phyloP scores from a whole-genome alignment of 1,140 invertebrate species.

The Zaprionus ornatus region DNA sequence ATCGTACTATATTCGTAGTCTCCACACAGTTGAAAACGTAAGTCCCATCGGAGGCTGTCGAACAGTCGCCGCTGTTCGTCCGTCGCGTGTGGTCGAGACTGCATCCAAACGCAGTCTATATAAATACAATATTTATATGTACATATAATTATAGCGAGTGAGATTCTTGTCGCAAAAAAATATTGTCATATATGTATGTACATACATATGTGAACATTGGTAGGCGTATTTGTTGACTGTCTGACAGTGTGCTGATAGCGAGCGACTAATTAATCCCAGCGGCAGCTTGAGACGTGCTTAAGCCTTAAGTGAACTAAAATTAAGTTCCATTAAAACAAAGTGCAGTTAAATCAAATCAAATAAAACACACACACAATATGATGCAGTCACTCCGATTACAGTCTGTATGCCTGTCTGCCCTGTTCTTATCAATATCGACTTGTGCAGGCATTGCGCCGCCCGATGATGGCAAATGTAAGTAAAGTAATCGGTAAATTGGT shows the following conservation, averaged over 20 bases:
- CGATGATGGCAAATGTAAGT: conserved; percentile 82
- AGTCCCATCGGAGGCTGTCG: conserved; percentile 32
- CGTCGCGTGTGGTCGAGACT: conserved; percentile 57
- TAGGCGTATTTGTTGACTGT: conserved; percentile 28
- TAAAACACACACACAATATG: conserved; percentile 7
- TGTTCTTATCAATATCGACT: conserved; percentile 54
- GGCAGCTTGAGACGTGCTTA: not conserved
- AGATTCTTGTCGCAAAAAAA: conserved; percentile 13
- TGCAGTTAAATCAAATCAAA: conserved; percentile 9
- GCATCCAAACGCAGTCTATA: not conserved
- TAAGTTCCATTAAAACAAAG: conserved; percentile 20
- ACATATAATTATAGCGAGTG: not conserved
- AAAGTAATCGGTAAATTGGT: not conserved
- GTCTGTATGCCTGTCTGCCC: conserved; percentile 28
- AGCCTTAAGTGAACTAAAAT: conserved; percentile 15
- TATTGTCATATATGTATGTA: conserved; percentile 4
- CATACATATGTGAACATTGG: conserved; percentile 8
- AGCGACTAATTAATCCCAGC: conserved; percentile 24
- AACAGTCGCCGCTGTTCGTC: conserved; percentile 66
- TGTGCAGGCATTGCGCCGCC: conserved; percentile 45
- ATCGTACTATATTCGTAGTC: conserved; percentile 26
- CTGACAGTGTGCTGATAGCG: conserved; percentile 22
- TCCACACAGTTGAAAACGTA: conserved; percentile 32
- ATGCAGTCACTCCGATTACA: conserved; percentile 52
- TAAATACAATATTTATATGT: conserved; percentile 6